Base-by-base conservation (phyloP, 2,797 vertebrate species). In the Notamacropus eugenii region DNA sequence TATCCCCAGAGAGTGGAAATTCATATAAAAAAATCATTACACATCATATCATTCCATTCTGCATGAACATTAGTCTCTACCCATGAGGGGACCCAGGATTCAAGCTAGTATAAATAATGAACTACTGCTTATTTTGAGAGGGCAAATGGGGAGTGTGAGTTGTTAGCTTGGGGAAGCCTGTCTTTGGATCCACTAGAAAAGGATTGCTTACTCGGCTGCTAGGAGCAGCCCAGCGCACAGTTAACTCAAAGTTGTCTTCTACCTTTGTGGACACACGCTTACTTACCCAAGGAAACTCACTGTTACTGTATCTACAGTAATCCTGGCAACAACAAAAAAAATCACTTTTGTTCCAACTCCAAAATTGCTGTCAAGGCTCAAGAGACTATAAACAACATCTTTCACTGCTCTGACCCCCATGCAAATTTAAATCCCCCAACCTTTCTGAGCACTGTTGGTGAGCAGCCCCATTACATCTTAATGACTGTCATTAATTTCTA, bases 401-500 rank as follows among this genome's bases (percentile, higher is more conserved):
- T 99, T 98, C 98, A 98, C 98, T 99, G 98, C 98, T 99, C 99
- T 99, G 99, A 99, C 99, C 99, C 98, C 99, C 99, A 99, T 99
- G 99, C 98, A 99, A 98, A 99, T 99, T 99, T 99, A 99, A 99
- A 99, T 99, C 99, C 99, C 99, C 99, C 99, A 99, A 99, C 99
- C 99, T 99, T 99, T 98, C 98, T 98, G 99, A 99, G 98, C 98
- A 98, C 99, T 99, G 98, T 99, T 99, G 98, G 98, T 99, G 99
- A 99, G 98, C 98, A 98, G 98, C 98, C 98, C 99, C 99, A 99
- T 99, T 99, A 99, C 99, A 99, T 99, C 99, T 99, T 99, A 99
- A 99, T 99, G 99, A 99, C 99, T 98, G 99, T 99, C 99, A 99
- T 99, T 99, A 99, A 99, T 99, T 99, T 99, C 99, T 99, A 99